phyloP scores from a whole-genome alignment of 2,113 vertebrate genomes.

The Sceloporus tristichus region DNA sequence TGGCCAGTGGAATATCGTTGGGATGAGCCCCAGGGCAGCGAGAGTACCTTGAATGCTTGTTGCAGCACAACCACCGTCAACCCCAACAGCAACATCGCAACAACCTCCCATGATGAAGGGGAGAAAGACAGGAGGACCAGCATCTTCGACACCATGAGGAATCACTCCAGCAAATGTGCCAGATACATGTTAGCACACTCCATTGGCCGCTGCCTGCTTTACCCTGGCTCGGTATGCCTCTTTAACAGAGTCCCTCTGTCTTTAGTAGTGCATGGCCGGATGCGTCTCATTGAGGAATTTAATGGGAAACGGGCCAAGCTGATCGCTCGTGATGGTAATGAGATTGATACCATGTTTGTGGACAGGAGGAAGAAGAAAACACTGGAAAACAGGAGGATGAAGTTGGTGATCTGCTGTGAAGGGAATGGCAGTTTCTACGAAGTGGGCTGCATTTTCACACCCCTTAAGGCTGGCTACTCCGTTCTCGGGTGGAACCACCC shows the following conservation, averaged over 20 bases:
- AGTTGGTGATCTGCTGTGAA: slow-evolving; percentile 90
- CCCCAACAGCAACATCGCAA: neutral
- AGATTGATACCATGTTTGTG: slow-evolving; percentile 93
- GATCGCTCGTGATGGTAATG: slow-evolving; percentile 88
- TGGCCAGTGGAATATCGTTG: slow-evolving; percentile 89
- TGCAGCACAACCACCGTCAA: neutral
- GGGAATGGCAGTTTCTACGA: slow-evolving; percentile 93
- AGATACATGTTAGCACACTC: slow-evolving; percentile 88
- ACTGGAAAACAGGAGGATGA: slow-evolving; percentile 58
- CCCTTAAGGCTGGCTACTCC: slow-evolving; percentile 89
- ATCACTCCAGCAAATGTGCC: slow-evolving; percentile 75
- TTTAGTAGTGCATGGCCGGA: slow-evolving; percentile 54
- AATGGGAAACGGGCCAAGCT: slow-evolving; percentile 88
- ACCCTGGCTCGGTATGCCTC: slow-evolving; percentile 89
- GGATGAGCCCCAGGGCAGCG: slow-evolving; percentile 74
- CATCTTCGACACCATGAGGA: slow-evolving; percentile 74
- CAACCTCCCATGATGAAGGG: slow-evolving; percentile 50
- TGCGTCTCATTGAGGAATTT: slow-evolving; percentile 66
- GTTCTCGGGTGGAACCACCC: slow-evolving; percentile 94
- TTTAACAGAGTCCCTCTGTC: slow-evolving; percentile 91
- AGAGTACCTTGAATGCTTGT: neutral
- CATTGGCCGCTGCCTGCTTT: slow-evolving; percentile 90
- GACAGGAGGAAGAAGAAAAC: slow-evolving; percentile 81
- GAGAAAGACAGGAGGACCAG: neutral
- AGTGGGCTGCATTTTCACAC: slow-evolving; percentile 89